Evolutionary conservation across 2,888 invertebrate genomes (phyloP).

Genomic region (Diachrysia chrysitis): DNA sequence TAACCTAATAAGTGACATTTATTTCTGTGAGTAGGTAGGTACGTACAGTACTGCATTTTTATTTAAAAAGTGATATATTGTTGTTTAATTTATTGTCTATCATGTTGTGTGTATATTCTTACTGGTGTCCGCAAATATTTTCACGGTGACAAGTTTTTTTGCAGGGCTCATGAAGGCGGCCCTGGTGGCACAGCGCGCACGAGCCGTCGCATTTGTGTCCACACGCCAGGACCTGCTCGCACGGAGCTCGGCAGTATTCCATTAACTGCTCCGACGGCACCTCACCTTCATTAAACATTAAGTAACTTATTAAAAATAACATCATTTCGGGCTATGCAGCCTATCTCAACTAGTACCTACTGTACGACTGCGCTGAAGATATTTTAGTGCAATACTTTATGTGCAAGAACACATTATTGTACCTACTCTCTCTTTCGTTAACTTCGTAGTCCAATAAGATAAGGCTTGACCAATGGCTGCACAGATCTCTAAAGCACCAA

Average conservation of each 20-base stretch:
- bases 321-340: neutral
- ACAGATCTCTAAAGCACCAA: too few relatives aligned
- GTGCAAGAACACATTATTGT: too few relatives aligned
- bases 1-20: too few relatives aligned
- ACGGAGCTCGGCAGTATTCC: slow-evolving; percentile 80
- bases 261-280: slow-evolving; percentile 62
- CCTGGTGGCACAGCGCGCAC: slow-evolving; percentile 84
- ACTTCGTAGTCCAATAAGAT: too few relatives aligned
- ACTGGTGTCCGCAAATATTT: slow-evolving; percentile 91
- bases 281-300: slow-evolving; percentile 31
- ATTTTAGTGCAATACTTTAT: neutral
- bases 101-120: slow-evolving; percentile 41
- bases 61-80: too few relatives aligned
- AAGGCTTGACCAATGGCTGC: too few relatives aligned
- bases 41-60: too few relatives aligned
- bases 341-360: neutral
- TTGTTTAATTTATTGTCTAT: neutral
- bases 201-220: slow-evolving; percentile 80
- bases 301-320: neutral
- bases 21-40: too few relatives aligned
- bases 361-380: neutral
- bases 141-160: slow-evolving; percentile 86
- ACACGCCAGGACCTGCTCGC: slow-evolving; percentile 87
- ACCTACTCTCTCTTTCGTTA: too few relatives aligned
- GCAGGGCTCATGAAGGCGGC: slow-evolving; percentile 84